phyloP scores from a whole-genome alignment of 2,888 invertebrate species.

The Limenitis camilla region DNA sequence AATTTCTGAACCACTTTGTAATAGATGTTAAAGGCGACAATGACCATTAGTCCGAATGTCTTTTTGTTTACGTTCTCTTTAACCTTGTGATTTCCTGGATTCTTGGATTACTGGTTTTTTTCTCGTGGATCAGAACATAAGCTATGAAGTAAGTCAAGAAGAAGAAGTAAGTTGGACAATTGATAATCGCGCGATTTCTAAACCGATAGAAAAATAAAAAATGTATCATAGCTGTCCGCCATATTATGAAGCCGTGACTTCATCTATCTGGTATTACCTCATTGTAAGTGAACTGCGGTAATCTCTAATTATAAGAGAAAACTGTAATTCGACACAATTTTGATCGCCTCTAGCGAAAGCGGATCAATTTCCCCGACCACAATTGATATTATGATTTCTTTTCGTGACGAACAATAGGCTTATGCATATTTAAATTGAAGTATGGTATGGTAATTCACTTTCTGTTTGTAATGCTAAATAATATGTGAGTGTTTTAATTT shows the following conservation, averaged over 20 bases:
- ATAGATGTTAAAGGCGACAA: too few relatives aligned
- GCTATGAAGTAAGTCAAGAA: too few relatives aligned
- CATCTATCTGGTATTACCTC: constrained; percentile 4
- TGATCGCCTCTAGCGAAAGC: constrained; percentile 22
- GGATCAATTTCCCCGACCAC: constrained; percentile 18
- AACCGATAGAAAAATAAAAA: too few relatives aligned
- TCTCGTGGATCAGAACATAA: too few relatives aligned
- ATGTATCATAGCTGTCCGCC: not conserved
- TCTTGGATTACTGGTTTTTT: too few relatives aligned
- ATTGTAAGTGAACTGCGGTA: constrained; percentile 1
- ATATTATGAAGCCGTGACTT: not conserved
- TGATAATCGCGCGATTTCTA: too few relatives aligned
- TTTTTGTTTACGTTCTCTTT: too few relatives aligned
- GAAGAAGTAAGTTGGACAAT: too few relatives aligned
- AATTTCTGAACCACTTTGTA: too few relatives aligned
- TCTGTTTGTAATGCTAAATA: not conserved
- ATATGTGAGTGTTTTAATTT: too few relatives aligned
- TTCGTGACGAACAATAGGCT: constrained; percentile 15
- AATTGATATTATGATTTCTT: constrained; percentile 18
- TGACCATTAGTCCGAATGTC: too few relatives aligned
- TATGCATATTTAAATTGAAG: constrained; percentile 11
- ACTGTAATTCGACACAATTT: constrained; percentile 18
- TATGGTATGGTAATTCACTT: constrained; percentile 6
- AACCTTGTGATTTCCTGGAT: too few relatives aligned
- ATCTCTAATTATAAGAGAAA: constrained; percentile 23